Base-by-base conservation (phyloP, 2,113 vertebrate species). In the Irena cyanogastra region DNA sequence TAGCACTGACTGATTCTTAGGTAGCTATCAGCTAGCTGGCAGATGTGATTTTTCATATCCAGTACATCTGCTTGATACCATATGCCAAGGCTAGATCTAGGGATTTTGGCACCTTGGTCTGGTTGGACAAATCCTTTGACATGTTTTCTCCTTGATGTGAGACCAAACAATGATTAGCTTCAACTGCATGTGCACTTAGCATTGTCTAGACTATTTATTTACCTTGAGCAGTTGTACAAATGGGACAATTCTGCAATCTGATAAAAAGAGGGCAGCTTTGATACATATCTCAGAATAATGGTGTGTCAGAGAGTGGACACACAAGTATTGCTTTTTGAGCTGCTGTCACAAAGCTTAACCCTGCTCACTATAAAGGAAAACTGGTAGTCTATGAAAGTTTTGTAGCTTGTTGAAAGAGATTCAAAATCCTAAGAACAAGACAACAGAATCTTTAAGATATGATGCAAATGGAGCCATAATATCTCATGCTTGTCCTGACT, bases 71-170 rank as follows among this genome's bases (percentile, higher is more conserved):
- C 94, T 91, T 63, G 96, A 90, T 95, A 91, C 56, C 71, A 56
- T 94, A 85, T 86, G 79, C 76, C 76, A 89, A 87, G 80, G 52
- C 12, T 90, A 95, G 53, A 94, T 94, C 94, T 88, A 92, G 96
- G 75, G 74, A 81, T 96, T 97, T 93, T 96, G 93, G 90, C 96
- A 96, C 96, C 94, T 96, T 95, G 56, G 60, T 90, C 88, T 87
- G 37, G 83, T 93, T 90, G 92, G 83, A 95, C 94, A 96, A 94
- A 82, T 78, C 87, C 83, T 96, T 83, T 87, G 93, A 92, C 94
- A 56, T 96, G 94, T 95, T 97, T 96, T 95, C 82, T 89, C 92
- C 92, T 93, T 93, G 93, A 94, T 90, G 72, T 90, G 69, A 94
- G 88, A 88, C 80, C 79, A 94, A 95, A 96, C 88, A 94, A 87